Percentiles rank a stretch among this genome's conserved stretches.
These are phyloP conservation scores for Bufo bufo DNA, from an alignment of 2,113 vertebrate species.

Conservation along the genomic window DNA sequence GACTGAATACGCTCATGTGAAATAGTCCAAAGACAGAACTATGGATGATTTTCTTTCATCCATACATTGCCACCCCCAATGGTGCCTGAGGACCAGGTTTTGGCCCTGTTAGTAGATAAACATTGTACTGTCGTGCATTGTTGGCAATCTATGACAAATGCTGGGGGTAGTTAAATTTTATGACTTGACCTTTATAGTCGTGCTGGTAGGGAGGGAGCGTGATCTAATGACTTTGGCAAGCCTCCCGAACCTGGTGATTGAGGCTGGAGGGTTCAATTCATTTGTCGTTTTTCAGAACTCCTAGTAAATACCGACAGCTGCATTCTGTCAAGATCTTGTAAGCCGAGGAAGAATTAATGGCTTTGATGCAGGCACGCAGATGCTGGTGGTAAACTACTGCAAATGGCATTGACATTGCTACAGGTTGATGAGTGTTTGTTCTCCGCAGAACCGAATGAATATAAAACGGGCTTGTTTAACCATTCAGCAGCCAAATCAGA, in stretches of 20 bases:
- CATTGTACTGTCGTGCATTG: not conserved
- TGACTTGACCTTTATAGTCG: constrained; percentile 26
- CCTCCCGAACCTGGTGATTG: constrained; percentile 2
- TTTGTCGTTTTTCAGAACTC: constrained; percentile 52
- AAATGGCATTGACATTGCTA: constrained; percentile 62
- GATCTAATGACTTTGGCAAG: not conserved
- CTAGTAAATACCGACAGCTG: constrained; percentile 62
- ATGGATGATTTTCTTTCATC: not conserved
- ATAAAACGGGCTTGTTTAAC: not conserved
- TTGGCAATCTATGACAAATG: not conserved
- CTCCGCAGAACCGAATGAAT: not conserved
- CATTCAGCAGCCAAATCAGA: not conserved
- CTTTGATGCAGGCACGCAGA: constrained; percentile 58
- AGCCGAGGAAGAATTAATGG: constrained; percentile 58
- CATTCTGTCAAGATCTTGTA: constrained; percentile 62
- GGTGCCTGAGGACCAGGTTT: not conserved
- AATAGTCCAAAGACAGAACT: not conserved
- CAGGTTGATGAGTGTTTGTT: constrained; percentile 58
- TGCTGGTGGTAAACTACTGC: constrained; percentile 60
- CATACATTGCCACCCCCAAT: not conserved
- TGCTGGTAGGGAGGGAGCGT: not conserved
- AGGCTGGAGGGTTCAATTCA: constrained; percentile 9
- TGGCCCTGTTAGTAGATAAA: not conserved
- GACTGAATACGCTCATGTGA: too few species aligned
- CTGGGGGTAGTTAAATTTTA: not conserved